These are phyloP conservation scores for Paratrypauchen microcephalus DNA, from an alignment of 2,797 vertebrate genomes.

Conservation along the genomic window DNA sequence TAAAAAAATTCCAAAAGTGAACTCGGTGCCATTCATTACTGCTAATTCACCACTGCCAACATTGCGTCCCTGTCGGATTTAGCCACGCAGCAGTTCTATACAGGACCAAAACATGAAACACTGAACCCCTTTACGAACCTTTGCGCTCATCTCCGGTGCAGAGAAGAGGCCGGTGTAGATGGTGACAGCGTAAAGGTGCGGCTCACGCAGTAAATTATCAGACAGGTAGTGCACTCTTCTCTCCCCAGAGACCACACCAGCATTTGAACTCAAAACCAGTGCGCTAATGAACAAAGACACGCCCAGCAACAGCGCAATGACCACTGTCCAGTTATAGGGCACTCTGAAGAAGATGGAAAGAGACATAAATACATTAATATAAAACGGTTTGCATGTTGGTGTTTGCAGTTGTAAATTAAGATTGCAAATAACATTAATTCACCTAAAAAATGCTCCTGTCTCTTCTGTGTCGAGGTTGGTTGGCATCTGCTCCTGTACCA, in stretches of 20 bases:
- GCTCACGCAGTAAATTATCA: slow-evolving; percentile 65
- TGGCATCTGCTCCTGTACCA: slow-evolving; percentile 62
- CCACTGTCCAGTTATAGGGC: slow-evolving; percentile 60
- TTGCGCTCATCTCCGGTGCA: slow-evolving; percentile 74
- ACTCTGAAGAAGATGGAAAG: slow-evolving; percentile 55
- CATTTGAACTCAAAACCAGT: slow-evolving; percentile 50
- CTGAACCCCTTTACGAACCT: slow-evolving; percentile 61
- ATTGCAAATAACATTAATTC: no score
- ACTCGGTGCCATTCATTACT: no score
- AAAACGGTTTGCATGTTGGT: neutral
- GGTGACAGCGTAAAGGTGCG: slow-evolving; percentile 75
- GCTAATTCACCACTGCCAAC: no score
- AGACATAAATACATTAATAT: neutral
- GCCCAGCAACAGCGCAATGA: slow-evolving; percentile 54
- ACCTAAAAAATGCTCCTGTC: slow-evolving; percentile 71
- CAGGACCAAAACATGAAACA: neutral
- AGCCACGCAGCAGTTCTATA: neutral
- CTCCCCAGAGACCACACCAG: slow-evolving; percentile 47
- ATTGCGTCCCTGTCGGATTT: no score
- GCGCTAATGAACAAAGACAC: slow-evolving; percentile 61
- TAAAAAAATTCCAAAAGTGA: no score
- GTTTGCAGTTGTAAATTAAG: neutral
- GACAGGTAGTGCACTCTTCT: slow-evolving; percentile 69
- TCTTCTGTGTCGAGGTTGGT: slow-evolving; percentile 49
- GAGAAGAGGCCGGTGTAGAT: slow-evolving; percentile 81